phyloP scores from a whole-genome alignment of 2,113 vertebrate genomes.

The Apistogramma diplotaenia region DNA sequence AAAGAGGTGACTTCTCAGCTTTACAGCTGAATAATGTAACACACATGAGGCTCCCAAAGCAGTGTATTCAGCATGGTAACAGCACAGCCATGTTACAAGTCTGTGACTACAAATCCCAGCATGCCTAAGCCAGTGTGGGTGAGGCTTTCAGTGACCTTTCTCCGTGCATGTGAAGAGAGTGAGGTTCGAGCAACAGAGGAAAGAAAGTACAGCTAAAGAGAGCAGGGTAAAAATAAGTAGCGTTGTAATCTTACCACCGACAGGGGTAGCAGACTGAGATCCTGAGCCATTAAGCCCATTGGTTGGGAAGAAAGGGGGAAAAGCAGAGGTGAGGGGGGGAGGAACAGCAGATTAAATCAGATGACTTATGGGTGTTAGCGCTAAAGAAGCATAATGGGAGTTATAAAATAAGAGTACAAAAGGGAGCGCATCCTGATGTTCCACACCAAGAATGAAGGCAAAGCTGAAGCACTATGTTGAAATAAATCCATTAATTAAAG shows the following conservation, averaged over 20 bases:
- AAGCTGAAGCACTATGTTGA: conserved; percentile 42
- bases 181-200: conserved; percentile 62
- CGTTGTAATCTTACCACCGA: conserved; percentile 92
- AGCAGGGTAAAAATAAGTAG: conserved; percentile 71
- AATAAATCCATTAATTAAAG: conserved; percentile 17
- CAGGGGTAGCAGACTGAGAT: conserved; percentile 97
- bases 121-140: conserved; percentile 52
- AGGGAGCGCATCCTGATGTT: conserved; percentile 71
- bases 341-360: conserved; percentile 91
- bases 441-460: conserved; percentile 72
- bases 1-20: background rate
- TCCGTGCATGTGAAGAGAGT: conserved; percentile 19
- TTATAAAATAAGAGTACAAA: conserved; percentile 68
- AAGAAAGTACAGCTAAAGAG: conserved; percentile 31
- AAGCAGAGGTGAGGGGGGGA: conserved; percentile 78
- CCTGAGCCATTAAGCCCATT: conserved; percentile 94
- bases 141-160: conserved; percentile 36
- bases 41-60: conserved; percentile 17
- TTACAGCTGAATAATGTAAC: background rate
- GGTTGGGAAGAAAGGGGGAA: conserved; percentile 83
- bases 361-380: conserved; percentile 74
- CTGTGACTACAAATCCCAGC: conserved; percentile 56
- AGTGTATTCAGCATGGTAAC: conserved; percentile 21
- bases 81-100: conserved; percentile 20
- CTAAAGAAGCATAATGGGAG: conserved; percentile 78